Evolutionary conservation across 2,888 invertebrate genomes (phyloP), one percentile per base, ranked within the genome.

Genomic region (Baronia brevicornis): DNA sequence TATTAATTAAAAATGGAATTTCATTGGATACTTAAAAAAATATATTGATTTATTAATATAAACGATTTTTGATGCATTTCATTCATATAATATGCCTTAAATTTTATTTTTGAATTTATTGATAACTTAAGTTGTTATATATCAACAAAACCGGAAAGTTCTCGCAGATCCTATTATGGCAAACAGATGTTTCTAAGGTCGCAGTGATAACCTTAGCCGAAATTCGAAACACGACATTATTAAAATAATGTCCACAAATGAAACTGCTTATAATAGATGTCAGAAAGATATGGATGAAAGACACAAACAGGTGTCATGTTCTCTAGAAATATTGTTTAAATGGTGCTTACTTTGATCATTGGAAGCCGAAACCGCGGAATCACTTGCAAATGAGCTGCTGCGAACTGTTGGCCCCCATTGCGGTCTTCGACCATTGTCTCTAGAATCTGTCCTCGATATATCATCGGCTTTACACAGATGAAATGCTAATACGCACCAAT

Each of bases 401-500:
- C 82, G 63, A 29, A 62, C 60, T 25, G 65, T 58, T 3, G 82
- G 73, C 22, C 79, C 79, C 79, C 79, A 82, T 38, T 82, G 79
- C 35, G 67, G 64, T 42, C 80, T 67, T 46, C 79, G 64, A 15
- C 63, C 71, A 54, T 68, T 66, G 22, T 82, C 82, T 43, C 60
- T 69, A 49, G 64, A 51, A 39, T 84, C 84, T 69, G 75, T 78
- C 67, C 67, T 78, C 51, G 80, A 80, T 49, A 65, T 70, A 69
- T 82, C 82, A 45, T 82, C 72, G 40, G 69, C 80, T 68, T 72
- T 74, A 56, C 79, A 78, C 58, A 82, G 54, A 66, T 82, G 80
- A 63, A 82, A 63, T 58, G 68, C 75, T 56, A 78, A 73, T 64
- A 84, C 75, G 74, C 80, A 84, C 79, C 79, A 82, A 73, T 79